phyloP scores from a whole-genome alignment of 2,888 invertebrate genomes.

The Serripes groenlandicus region DNA sequence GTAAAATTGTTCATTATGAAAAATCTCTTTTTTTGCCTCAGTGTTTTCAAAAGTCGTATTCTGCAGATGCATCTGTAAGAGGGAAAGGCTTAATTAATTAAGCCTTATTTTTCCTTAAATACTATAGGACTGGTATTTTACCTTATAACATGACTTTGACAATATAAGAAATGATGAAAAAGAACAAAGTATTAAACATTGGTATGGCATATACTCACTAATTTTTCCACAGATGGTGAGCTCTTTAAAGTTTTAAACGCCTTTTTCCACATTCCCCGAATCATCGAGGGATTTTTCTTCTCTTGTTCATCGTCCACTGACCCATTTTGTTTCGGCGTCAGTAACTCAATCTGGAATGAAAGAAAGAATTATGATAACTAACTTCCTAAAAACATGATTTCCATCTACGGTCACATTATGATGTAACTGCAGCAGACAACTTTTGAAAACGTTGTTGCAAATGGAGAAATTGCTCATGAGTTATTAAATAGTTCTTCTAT shows the following conservation, averaged over 20 bases:
- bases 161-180: too few relatives aligned
- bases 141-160: too few relatives aligned
- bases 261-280: constrained; percentile 99
- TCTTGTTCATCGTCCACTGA: constrained; percentile 74
- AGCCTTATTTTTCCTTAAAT: too few relatives aligned
- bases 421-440: too few relatives aligned
- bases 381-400: too few relatives aligned
- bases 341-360: constrained; percentile 82
- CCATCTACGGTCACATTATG: too few relatives aligned
- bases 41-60: neutral
- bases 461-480: too few relatives aligned
- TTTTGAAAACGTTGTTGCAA: too few relatives aligned
- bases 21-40: neutral
- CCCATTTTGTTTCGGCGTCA: constrained; percentile 84
- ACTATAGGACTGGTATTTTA: too few relatives aligned
- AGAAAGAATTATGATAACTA: too few relatives aligned
- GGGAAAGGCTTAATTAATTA: neutral
- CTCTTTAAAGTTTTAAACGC: constrained; percentile 94
- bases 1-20: neutral
- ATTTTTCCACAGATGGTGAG: constrained; percentile 72
- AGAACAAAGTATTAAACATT: too few relatives aligned
- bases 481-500: too few relatives aligned
- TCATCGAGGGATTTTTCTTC: constrained; percentile 86
- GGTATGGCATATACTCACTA: constrained; percentile 73
- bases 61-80: neutral